Percentiles rank a stretch among this genome's conserved stretches.
phyloP scores from a whole-genome alignment of 1,140 invertebrate genomes.

The Mylabris phalerata region DNA sequence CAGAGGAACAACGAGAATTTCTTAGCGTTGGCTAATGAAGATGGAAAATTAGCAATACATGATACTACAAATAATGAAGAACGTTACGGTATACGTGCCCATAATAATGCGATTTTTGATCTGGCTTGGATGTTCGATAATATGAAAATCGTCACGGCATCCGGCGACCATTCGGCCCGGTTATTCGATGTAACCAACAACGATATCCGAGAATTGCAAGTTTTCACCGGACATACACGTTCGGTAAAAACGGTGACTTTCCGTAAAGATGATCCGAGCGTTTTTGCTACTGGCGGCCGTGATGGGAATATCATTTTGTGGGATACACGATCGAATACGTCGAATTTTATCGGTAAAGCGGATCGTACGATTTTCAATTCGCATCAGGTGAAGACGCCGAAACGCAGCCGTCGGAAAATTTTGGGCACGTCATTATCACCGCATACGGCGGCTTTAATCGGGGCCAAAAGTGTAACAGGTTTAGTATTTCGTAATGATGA shows the following conservation, averaged over 20 bases:
- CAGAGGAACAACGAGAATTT: conserved; percentile 50
- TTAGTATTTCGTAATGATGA: conserved; percentile 71
- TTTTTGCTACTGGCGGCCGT: conserved; percentile 78
- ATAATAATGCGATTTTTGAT: conserved; percentile 85
- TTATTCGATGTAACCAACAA: conserved; percentile 62
- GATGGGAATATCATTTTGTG: conserved; percentile 80
- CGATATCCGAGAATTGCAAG: conserved; percentile 49
- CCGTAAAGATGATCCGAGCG: conserved; percentile 55
- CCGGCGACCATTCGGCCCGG: conserved; percentile 73
- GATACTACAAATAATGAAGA: conserved; percentile 38
- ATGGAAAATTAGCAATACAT: conserved; percentile 66
- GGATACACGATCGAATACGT: conserved; percentile 59
- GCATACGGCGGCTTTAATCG: conserved; percentile 9
- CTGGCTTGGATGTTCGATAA: conserved; percentile 72
- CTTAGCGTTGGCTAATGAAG: conserved; percentile 76
- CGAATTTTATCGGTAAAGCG: conserved; percentile 26
- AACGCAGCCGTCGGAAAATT: not conserved
- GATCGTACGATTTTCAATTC: conserved; percentile 40
- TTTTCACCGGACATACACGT: conserved; percentile 65
- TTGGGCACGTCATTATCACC: too few relatives aligned
- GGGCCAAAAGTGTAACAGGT: conserved; percentile 61
- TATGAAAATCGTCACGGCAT: conserved; percentile 71
- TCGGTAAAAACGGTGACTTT: conserved; percentile 75
- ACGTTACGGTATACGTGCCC: conserved; percentile 54
- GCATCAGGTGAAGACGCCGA: conserved; percentile 22